These are phyloP conservation scores for Plectrocnemia conspersa DNA, from an alignment of 1,140 invertebrate species.

Conservation along the genomic window DNA sequence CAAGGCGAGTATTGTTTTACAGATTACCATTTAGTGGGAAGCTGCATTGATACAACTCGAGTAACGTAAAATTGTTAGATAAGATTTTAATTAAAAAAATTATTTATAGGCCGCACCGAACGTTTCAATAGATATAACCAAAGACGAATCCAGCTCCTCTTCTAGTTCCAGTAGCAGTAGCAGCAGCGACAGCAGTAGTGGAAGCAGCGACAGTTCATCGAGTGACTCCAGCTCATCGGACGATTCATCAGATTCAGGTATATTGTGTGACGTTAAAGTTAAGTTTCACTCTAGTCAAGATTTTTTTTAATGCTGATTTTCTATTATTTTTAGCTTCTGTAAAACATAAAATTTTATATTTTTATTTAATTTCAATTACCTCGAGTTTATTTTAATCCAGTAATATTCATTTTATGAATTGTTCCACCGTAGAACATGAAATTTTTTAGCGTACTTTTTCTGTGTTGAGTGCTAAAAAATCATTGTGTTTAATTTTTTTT, in stretches of 20 bases:
- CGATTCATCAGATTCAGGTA: conserved; percentile 36
- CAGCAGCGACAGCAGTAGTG: conserved; percentile 17
- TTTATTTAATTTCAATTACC: conserved; percentile 20
- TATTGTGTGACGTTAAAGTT: not conserved
- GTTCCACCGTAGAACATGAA: no score
- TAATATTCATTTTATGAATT: no score
- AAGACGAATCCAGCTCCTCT: conserved; percentile 37
- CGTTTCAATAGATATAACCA: conserved; percentile 40
- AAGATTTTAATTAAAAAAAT: conserved; percentile 31
- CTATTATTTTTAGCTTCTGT: conserved; percentile 15
- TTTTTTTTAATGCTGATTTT: conserved; percentile 3
- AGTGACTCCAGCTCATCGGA: conserved; percentile 23
- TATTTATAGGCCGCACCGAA: conserved; percentile 39
- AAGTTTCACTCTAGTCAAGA: no score
- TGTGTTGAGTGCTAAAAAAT: no score
- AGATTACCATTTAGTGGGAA: conserved; percentile 5
- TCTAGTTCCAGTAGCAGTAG: conserved; percentile 38
- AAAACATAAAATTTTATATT: conserved; percentile 14
- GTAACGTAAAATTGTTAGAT: conserved; percentile 23
- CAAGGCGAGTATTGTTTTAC: conserved; percentile 51
- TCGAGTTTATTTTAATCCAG: no score
- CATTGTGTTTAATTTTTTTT: no score
- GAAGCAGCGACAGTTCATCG: conserved; percentile 36
- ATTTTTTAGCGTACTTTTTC: no score
- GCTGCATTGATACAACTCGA: no score